Percentiles rank a stretch among this genome's conserved stretches.
Evolutionary conservation across 1,140 invertebrate genomes (phyloP).

Genomic region (Penaeus vannamei): DNA sequence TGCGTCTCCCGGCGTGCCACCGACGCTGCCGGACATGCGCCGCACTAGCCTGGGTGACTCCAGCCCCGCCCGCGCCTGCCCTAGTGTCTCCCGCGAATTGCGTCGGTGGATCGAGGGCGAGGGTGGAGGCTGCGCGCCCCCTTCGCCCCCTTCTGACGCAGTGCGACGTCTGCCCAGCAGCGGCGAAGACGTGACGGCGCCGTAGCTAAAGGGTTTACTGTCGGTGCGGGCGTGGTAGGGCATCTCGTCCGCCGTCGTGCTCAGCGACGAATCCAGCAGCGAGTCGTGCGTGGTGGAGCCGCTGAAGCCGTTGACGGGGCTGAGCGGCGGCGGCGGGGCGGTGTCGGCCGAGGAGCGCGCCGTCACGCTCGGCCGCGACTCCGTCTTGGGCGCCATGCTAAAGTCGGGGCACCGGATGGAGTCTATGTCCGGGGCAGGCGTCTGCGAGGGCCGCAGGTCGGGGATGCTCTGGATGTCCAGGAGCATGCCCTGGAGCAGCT

Average conservation of each 20-base stretch:
- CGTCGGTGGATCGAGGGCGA: constrained; percentile 66
- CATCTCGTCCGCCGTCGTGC: constrained; percentile 64
- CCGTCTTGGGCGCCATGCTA: constrained; percentile 52
- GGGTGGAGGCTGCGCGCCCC: constrained; percentile 72
- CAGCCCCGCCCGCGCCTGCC: constrained; percentile 70
- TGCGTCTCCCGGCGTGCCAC: constrained; percentile 43
- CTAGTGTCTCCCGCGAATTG: constrained; percentile 67
- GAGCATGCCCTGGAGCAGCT: constrained; percentile 85
- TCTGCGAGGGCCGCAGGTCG: constrained; percentile 74
- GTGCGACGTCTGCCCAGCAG: constrained; percentile 61
- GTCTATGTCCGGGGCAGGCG: constrained; percentile 68
- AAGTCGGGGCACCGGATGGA: constrained; percentile 69
- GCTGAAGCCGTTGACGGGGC: constrained; percentile 62
- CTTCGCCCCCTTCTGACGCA: constrained; percentile 71
- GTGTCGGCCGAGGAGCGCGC: neutral
- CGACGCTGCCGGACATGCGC: constrained; percentile 65
- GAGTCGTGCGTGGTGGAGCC: constrained; percentile 59
- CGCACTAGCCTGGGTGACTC: constrained; percentile 83
- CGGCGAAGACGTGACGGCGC: constrained; percentile 69
- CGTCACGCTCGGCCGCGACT: constrained; percentile 20
- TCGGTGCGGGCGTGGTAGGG: constrained; percentile 87
- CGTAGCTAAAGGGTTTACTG: constrained; percentile 87
- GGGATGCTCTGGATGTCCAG: constrained; percentile 85
- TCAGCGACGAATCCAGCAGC: constrained; percentile 59
- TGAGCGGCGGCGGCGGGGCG: constrained; percentile 19